A percentile compares a stretch with the other conserved stretches of the same genome.
Evolutionary conservation across 2,888 invertebrate genomes (phyloP).

Genomic region (Herminia tarsipennalis): DNA sequence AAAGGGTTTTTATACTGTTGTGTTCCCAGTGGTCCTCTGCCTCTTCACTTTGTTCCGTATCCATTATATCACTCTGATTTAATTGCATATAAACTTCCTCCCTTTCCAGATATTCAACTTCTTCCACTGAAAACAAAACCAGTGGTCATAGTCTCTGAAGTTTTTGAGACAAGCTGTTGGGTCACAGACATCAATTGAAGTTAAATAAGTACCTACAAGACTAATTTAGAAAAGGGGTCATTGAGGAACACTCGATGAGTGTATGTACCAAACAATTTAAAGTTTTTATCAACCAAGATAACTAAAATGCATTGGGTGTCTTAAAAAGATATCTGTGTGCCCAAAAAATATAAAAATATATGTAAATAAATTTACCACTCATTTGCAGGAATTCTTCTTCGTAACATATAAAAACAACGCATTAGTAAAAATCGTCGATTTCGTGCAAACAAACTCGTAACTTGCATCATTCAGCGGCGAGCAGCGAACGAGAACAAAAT

Average conservation of each 20-base stretch:
- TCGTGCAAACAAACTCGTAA: constrained; percentile 51
- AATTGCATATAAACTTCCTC: constrained; percentile 65
- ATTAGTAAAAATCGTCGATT: constrained; percentile 9
- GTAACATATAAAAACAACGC: constrained; percentile 10
- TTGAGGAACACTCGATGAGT: too few relatives aligned
- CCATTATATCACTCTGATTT: constrained; percentile 62
- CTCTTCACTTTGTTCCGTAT: constrained; percentile 64
- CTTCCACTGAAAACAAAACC: constrained; percentile 59
- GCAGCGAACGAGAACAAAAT: constrained; percentile 72
- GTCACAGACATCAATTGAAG: constrained; percentile 18
- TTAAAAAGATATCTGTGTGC: background rate
- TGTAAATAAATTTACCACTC: constrained; percentile 40
- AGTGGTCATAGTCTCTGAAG: constrained; percentile 31
- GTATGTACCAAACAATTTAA: too few relatives aligned
- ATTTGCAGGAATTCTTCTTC: constrained; percentile 33
- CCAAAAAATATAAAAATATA: constrained; percentile 8
- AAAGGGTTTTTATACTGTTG: constrained; percentile 60
- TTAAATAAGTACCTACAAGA: constrained; percentile 12
- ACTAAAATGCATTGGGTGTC: background rate
- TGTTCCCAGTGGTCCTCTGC: constrained; percentile 76
- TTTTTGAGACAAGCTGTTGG: constrained; percentile 8
- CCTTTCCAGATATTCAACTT: constrained; percentile 65
- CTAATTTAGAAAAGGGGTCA: too few relatives aligned
- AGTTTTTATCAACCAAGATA: constrained; percentile 1
- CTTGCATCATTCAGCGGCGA: constrained; percentile 76